Percentiles rank a stretch among this genome's conserved stretches.
These are phyloP conservation scores for Tachuris rubrigastra DNA, from an alignment of 2,113 vertebrate genomes.

Conservation along the genomic window DNA sequence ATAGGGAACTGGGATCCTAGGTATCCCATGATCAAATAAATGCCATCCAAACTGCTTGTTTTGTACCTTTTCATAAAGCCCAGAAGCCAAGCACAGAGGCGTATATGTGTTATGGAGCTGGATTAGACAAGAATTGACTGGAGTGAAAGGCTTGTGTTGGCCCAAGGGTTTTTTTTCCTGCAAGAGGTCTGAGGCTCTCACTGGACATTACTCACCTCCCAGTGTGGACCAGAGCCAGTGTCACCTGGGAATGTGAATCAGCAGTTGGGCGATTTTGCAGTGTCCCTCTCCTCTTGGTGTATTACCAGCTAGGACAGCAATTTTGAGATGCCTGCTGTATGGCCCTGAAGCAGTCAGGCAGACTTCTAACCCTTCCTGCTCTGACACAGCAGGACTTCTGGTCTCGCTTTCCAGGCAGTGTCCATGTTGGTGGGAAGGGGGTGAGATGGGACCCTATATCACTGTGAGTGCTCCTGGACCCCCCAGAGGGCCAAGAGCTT, in stretches of 20 bases:
- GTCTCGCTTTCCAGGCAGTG: background rate
- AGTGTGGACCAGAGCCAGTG: accelerated
- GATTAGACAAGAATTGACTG: background rate
- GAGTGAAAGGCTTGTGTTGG: background rate
- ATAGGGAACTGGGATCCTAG: background rate
- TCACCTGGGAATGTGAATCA: background rate
- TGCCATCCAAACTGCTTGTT: background rate
- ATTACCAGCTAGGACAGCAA: background rate
- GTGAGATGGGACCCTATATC: background rate
- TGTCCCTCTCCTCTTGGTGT: background rate
- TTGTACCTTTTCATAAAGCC: background rate
- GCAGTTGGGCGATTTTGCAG: background rate
- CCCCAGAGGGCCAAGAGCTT: slow-evolving; percentile 28
- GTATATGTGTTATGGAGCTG: background rate
- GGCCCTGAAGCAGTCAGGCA: background rate
- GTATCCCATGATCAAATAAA: background rate
- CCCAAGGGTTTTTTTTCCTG: background rate
- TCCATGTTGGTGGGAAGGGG: background rate
- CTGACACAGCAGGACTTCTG: background rate
- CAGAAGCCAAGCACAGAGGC: background rate
- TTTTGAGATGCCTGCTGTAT: background rate
- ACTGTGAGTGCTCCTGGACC: background rate
- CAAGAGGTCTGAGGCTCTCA: background rate
- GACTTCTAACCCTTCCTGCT: background rate
- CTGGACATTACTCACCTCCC: background rate